Evolutionary conservation across 2,113 vertebrate genomes (phyloP), one percentile per base, ranked within the genome.

Genomic region (Chroicocephalus ridibundus): DNA sequence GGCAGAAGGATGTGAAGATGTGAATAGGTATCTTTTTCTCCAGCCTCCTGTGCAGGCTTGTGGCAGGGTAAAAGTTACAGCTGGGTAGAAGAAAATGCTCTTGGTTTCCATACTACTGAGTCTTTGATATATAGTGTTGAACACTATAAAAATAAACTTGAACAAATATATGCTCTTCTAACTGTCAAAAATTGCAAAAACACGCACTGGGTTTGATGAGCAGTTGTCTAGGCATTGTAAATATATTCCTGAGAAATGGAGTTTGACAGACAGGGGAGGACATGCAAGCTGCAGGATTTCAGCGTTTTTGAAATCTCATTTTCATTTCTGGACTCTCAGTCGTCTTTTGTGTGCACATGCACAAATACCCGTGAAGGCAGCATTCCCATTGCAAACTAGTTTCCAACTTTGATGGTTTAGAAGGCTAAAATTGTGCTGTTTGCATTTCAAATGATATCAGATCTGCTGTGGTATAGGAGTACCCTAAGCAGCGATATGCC

Each of bases 171-270:
- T 94, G 87, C 82, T 94, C 76, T 95, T 90, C 90, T 93, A 95
- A 93, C 95, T 97, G 96, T 97, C 94, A 97, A n/a, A 94, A 97
- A 96, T 70, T 21, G 70, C 82, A 90, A 91, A 96, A 94, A 96
- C 93, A 80, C 18, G 78, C 7, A 0, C 71, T 77, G 60, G 17
- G 46, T 93, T 97, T 97, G 96, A 96, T 87, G 89, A 95, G 81
- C 82, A 89, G 88, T 96, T 97, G 91, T 96, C 94, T 96, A 94
- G 89, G 94, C 92, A 86, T 89, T 95, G 95, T 94, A 96, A 97
- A 96, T 97, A 82, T 87, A 95, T 96, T 92, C 89, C 70, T 57
- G 26, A 85, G 86, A 90, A 94, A 80, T 18, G 15, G 29, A 20
- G 62, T 96, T 97, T 97, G 96, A 96, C 84, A 94, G 96, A 89